Evolutionary conservation across 1,140 invertebrate genomes (phyloP).

Genomic region (Latrodectus geometricus): DNA sequence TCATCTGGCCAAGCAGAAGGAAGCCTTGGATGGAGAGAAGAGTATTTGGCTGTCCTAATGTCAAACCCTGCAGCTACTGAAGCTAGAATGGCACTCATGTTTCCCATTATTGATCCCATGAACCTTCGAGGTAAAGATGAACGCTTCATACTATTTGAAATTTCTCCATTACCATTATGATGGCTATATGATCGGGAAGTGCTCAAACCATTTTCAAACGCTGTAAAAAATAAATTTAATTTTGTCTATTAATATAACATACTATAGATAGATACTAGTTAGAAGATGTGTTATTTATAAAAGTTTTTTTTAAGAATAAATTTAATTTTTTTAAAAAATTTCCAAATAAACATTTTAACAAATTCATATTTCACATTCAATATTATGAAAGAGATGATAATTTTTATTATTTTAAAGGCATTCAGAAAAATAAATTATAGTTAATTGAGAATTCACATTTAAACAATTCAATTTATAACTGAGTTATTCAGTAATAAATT

Average conservation of each 20-base stretch:
- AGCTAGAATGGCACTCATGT: conserved; percentile 89
- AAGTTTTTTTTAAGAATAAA: too few species aligned
- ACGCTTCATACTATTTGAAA: conserved; percentile 36
- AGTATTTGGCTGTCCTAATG: conserved; percentile 86
- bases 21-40: conserved; percentile 83
- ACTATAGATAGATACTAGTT: neutral
- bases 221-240: neutral
- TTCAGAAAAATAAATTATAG: too few species aligned
- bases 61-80: conserved; percentile 91
- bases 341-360: too few species aligned
- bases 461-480: too few species aligned
- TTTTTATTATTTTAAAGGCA: too few species aligned
- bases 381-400: too few species aligned
- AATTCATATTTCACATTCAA: too few species aligned
- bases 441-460: too few species aligned
- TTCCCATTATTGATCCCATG: conserved; percentile 86
- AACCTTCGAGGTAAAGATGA: conserved; percentile 68
- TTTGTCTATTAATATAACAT: neutral
- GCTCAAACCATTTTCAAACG: conserved; percentile 17
- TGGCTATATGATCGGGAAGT: conserved; percentile 3
- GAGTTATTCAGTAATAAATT: too few species aligned
- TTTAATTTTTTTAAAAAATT: too few species aligned
- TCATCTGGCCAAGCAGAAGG: conserved; percentile 72
- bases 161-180: conserved; percentile 45
- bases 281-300: too few species aligned